phyloP scores from a whole-genome alignment of 1,140 invertebrate genomes.

The Trinorchestia longiramus region DNA sequence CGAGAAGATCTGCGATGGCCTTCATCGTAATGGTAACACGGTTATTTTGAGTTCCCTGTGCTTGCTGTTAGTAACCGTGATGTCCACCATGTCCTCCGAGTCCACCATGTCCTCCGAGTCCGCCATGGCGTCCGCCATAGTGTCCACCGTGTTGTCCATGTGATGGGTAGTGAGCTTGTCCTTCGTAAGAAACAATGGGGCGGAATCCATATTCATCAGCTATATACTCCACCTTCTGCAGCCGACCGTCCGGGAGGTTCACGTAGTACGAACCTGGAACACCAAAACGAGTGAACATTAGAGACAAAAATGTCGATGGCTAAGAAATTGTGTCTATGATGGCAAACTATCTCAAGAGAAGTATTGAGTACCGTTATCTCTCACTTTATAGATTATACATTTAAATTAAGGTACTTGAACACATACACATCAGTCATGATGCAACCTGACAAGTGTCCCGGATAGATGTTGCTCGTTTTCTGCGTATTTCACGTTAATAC shows the following conservation, averaged over 20 bases:
- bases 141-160: constrained; percentile 59
- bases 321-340: too few species aligned
- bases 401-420: too few species aligned
- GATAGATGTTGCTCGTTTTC: too few species aligned
- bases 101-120: constrained; percentile 61
- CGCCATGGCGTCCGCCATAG: constrained; percentile 66
- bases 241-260: constrained; percentile 65
- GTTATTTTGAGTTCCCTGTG: constrained; percentile 50
- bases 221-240: constrained; percentile 73
- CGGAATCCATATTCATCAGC: constrained; percentile 78
- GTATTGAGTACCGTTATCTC: too few species aligned
- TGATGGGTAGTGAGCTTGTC: constrained; percentile 52
- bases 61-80: constrained; percentile 49
- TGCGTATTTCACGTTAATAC: too few species aligned
- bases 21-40: not conserved
- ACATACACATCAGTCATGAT: too few species aligned
- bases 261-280: constrained; percentile 66
- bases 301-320: not conserved
- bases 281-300: not conserved
- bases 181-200: constrained; percentile 53
- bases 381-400: too few species aligned
- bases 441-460: too few species aligned
- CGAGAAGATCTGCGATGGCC: not conserved
- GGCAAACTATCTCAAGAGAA: too few species aligned
- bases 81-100: constrained; percentile 61